Conservation (phyloP, 2,113 vertebrate species). For the Cygnus buccinator region DNA sequence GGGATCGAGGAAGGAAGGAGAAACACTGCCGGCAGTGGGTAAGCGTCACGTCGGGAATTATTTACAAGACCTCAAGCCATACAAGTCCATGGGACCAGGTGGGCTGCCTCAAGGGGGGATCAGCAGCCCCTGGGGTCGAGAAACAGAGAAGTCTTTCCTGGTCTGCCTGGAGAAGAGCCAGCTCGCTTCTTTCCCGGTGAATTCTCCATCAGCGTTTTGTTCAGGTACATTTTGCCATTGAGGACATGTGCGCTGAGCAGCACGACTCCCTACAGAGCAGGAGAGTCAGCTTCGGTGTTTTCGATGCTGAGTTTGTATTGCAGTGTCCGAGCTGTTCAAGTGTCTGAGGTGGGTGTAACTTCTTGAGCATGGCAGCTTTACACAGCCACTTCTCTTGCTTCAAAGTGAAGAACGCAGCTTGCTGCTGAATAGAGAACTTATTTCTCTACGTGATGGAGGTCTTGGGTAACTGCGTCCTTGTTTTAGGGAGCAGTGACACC, state of each 20-base stretch:
- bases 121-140: background rate
- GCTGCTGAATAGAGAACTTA: background rate
- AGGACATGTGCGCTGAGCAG: background rate
- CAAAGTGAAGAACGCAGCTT: background rate
- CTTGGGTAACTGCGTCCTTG: background rate
- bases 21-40: background rate
- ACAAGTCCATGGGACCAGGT: background rate
- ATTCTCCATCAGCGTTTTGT: background rate
- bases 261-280: background rate
- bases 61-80: background rate
- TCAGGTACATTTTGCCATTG: background rate
- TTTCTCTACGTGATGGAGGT: background rate
- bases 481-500: background rate
- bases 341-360: background rate
- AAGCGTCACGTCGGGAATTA: background rate
- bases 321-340: background rate
- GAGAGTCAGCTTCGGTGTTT: background rate
- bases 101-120: background rate
- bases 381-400: background rate
- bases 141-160: background rate
- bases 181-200: background rate
- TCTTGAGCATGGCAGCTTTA: background rate
- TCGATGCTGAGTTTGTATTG: background rate
- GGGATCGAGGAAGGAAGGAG: background rate
- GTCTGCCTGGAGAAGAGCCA: background rate